A percentile compares a stretch with the other conserved stretches of the same genome.
Evolutionary conservation across 1,140 invertebrate genomes (phyloP).

Genomic region (Dolichoris vasculosae): DNA sequence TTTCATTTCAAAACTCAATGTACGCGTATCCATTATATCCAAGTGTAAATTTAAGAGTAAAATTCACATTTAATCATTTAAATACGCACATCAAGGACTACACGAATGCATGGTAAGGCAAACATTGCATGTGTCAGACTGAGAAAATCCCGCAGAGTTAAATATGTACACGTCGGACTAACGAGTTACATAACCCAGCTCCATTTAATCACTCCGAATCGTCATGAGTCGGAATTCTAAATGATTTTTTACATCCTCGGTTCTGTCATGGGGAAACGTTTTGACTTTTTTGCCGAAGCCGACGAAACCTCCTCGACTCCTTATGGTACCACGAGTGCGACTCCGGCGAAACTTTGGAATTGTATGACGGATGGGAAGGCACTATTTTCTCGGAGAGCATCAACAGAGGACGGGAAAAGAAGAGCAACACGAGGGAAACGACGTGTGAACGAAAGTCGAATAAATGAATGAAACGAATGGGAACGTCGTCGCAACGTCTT

Average conservation of each 20-base stretch:
- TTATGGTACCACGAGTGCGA: conserved; percentile 16
- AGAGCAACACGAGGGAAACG: conserved; percentile 40
- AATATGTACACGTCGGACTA: conserved; percentile 28
- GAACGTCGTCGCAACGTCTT: conserved; percentile 39
- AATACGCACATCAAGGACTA: not conserved
- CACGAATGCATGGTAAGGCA: not conserved
- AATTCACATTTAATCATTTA: not conserved
- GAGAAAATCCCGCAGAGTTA: conserved; percentile 18
- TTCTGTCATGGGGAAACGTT: conserved; percentile 40
- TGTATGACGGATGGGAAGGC: not conserved
- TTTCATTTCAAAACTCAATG: not conserved
- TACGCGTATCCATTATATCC: not conserved
- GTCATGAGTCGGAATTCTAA: conserved; percentile 31
- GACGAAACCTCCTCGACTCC: conserved; percentile 7
- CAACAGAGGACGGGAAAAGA: conserved; percentile 19
- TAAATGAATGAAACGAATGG: conserved; percentile 54
- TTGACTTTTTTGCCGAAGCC: not conserved
- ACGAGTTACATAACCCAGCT: conserved; percentile 20
- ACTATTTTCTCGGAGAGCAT: not conserved
- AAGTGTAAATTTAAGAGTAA: not conserved
- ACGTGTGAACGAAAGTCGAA: conserved; percentile 58
- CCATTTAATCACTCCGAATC: conserved; percentile 40
- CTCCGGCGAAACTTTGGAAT: conserved; percentile 39
- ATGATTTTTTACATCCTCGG: conserved; percentile 26
- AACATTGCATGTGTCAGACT: not conserved